Percentiles rank a stretch among this genome's conserved stretches.
Evolutionary conservation across 2,888 invertebrate species (phyloP).

Genomic region (Parnassius orleans): DNA sequence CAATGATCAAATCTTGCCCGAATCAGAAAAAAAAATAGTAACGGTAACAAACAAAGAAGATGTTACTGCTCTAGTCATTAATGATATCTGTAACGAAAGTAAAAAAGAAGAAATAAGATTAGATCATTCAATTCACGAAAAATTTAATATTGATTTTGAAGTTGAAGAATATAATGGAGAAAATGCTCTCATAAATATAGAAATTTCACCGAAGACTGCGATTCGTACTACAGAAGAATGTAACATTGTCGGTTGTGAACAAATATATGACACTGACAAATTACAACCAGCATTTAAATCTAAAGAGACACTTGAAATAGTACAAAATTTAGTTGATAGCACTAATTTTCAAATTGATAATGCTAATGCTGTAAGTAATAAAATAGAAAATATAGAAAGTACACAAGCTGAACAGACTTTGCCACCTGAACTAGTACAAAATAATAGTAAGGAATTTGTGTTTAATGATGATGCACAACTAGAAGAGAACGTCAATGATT

Average conservation of each 20-base stretch:
- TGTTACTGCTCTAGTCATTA: slow-evolving; percentile 31
- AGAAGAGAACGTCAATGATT: slow-evolving; percentile 16
- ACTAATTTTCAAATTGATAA: slow-evolving; percentile 20
- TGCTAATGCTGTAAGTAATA: background rate
- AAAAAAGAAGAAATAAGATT: background rate
- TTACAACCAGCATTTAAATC: background rate
- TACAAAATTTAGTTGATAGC: slow-evolving; percentile 58
- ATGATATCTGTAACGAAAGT: slow-evolving; percentile 23
- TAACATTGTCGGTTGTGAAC: background rate
- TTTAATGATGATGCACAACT: slow-evolving; percentile 18
- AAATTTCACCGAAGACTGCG: background rate
- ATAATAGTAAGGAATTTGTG: slow-evolving; percentile 23
- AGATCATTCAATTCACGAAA: background rate
- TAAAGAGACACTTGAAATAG: slow-evolving; percentile 55
- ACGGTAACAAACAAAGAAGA: slow-evolving; percentile 16
- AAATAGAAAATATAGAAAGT: slow-evolving; percentile 5
- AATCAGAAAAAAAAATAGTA: slow-evolving; percentile 22
- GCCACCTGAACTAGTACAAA: slow-evolving; percentile 25
- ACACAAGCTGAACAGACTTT: background rate
- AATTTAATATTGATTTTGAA: background rate
- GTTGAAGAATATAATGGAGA: background rate
- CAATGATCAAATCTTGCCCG: slow-evolving; percentile 25
- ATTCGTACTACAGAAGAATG: background rate
- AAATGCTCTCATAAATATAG: background rate
- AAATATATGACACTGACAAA: background rate